A percentile compares a stretch with the other conserved stretches of the same genome.
Evolutionary conservation across 2,113 vertebrate species (phyloP).

Genomic region (Dicaeum eximium): DNA sequence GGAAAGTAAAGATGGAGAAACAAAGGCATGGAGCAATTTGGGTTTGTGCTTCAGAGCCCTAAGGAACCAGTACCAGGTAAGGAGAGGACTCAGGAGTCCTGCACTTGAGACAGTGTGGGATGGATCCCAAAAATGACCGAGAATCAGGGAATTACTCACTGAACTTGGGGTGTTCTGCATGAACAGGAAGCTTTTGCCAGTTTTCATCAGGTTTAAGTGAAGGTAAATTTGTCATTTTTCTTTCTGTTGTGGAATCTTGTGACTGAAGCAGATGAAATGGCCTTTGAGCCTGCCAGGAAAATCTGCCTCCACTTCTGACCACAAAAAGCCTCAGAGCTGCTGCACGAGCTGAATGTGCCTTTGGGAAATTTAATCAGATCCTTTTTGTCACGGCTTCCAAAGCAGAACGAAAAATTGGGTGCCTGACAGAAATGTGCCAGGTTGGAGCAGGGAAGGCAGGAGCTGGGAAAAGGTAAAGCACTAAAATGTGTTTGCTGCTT

Average conservation of each 20-base stretch:
- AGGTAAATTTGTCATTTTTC: no score
- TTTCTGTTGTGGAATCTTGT: background rate
- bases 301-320: background rate
- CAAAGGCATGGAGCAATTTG: background rate
- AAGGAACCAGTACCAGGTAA: background rate
- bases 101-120: fast-evolving
- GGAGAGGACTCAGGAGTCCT: background rate
- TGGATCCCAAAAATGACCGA: background rate
- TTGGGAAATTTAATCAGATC: background rate
- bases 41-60: background rate
- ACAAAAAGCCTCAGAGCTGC: background rate
- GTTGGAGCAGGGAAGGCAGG: background rate
- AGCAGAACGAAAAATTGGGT: background rate
- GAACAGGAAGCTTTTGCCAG: background rate
- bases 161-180: background rate
- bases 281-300: background rate
- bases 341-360: background rate
- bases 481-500: background rate
- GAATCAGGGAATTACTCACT: background rate
- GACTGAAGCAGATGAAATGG: background rate
- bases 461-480: background rate
- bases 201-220: background rate
- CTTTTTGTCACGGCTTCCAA: background rate
- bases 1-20: background rate
- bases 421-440: background rate